phyloP scores from a whole-genome alignment of 2,797 vertebrate genomes.

The Odontamblyopus lacepedii region DNA sequence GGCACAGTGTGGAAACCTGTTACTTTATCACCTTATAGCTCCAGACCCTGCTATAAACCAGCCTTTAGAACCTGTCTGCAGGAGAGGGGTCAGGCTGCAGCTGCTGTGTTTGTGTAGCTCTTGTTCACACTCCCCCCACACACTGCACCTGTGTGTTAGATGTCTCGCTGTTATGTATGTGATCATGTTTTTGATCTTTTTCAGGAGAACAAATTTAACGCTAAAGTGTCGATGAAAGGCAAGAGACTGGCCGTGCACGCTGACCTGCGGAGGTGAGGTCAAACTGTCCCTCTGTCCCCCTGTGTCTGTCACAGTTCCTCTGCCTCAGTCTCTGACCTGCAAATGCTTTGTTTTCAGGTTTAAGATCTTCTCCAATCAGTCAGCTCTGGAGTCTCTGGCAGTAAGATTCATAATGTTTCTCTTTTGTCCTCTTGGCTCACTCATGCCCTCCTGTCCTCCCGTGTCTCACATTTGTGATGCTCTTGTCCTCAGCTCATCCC shows the following conservation, averaged over 20 bases:
- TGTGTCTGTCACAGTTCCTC: background rate
- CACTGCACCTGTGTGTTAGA: too few species aligned
- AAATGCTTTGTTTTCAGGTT: slow-evolving; percentile 77
- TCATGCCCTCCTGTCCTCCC: too few species aligned
- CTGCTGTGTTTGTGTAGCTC: too few species aligned
- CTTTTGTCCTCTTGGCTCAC: background rate
- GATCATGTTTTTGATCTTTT: background rate
- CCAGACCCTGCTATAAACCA: too few species aligned
- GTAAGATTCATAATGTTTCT: slow-evolving; percentile 70
- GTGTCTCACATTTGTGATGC: background rate
- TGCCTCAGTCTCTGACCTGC: too few species aligned
- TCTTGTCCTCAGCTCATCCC: slow-evolving; percentile 84
- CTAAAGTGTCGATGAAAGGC: slow-evolving; percentile 85
- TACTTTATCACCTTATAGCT: too few species aligned
- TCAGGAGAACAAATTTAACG: slow-evolving; percentile 82
- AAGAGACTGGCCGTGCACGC: slow-evolving; percentile 84
- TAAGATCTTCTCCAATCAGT: slow-evolving; percentile 93
- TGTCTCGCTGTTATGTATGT: background rate
- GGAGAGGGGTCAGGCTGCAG: too few species aligned
- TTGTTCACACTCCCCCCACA: too few species aligned
- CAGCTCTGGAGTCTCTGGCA: slow-evolving; percentile 90
- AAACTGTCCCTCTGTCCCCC: background rate
- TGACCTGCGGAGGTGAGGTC: slow-evolving; percentile 86
- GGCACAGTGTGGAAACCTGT: too few species aligned
- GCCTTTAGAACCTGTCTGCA: too few species aligned